Evolutionary conservation across 30 jellyfish, hydroid and myxozoan genomes (phyloP).

Genomic region (Aurelia sp.): DNA sequence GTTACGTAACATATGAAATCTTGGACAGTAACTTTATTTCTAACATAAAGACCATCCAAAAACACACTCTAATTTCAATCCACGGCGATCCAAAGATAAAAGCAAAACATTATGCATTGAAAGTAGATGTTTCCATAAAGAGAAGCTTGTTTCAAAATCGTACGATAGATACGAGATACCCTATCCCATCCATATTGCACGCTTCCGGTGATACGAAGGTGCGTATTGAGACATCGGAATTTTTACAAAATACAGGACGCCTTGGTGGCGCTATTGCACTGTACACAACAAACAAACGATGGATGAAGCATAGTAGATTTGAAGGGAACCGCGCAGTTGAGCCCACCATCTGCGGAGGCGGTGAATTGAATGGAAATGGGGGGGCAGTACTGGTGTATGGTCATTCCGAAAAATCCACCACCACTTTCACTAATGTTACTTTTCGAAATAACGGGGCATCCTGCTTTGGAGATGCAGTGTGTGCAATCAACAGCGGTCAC

Average conservation of each 20-base stretch:
- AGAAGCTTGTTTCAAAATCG: not conserved
- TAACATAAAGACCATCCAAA: not conserved
- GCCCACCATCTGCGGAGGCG: not conserved
- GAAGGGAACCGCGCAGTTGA: constrained; percentile 3
- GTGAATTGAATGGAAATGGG: not conserved
- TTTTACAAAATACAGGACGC: not conserved
- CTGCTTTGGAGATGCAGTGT: not conserved
- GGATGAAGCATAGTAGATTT: not conserved
- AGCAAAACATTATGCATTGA: not conserved
- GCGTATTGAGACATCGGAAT: not conserved
- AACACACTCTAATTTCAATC: not conserved
- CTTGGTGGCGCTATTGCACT: not conserved
- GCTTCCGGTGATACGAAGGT: not conserved
- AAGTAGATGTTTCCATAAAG: not conserved
- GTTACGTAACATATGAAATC: not conserved
- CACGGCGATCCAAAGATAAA: too few relatives aligned
- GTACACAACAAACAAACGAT: not conserved
- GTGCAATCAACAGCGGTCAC: not conserved
- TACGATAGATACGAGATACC: not conserved
- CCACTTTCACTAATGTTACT: not conserved
- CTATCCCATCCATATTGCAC: not conserved
- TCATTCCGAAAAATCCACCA: not conserved
- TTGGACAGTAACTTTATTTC: not conserved
- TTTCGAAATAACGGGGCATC: not conserved
- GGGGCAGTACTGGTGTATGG: not conserved